Evolutionary conservation across 2,888 invertebrate species (phyloP), one percentile per base, ranked within the genome.

Genomic region (Clepsis dumicolana): DNA sequence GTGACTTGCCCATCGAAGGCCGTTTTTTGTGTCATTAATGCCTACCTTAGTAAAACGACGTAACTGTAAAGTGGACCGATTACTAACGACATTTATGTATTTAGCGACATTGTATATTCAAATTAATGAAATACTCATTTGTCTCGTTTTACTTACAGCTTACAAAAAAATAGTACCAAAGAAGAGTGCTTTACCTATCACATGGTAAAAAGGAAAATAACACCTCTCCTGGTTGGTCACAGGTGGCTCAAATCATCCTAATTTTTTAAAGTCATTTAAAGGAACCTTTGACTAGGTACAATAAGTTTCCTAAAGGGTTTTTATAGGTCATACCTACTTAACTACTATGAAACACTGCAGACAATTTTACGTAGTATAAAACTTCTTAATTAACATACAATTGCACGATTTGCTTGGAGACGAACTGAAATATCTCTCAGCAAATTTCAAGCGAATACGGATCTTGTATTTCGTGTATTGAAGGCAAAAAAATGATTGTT

Each of bases 381-480:
- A 25, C 64, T 16, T 38, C 8, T 29, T 38, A 44, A 63, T 64
- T 68, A 68, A n/a, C 68, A 68, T 64, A 68, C 64, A 68, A 68
- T 68, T 53, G 68, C 25, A 63, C 29, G 7, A 52, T 56, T 38
- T 21, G 10, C 16, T 44, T n/a, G 12, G 12, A 7, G 14, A 18
- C 56, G 35, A 59, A 59, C 27, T 44, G 59, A 44, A 29, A 41
- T 18, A 57, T 63, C 50, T 67, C 29, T 10, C 7, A 21, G 21
- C 12, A 0, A 14, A 25, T 24, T 4, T 21, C 41, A 44, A 16
- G 32, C 18, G 16, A 44, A 59, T 32, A 25, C 38, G 21, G 16
- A 21, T n/a, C 52, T 50, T 64, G 4, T 53, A 7, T 3, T 1
- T 18, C 0, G 4, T 7, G 14, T 2, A 1, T 59, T 59, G 44